Conservation (phyloP, 2,797 vertebrate species). For the Rhabdophis nuchalis region DNA sequence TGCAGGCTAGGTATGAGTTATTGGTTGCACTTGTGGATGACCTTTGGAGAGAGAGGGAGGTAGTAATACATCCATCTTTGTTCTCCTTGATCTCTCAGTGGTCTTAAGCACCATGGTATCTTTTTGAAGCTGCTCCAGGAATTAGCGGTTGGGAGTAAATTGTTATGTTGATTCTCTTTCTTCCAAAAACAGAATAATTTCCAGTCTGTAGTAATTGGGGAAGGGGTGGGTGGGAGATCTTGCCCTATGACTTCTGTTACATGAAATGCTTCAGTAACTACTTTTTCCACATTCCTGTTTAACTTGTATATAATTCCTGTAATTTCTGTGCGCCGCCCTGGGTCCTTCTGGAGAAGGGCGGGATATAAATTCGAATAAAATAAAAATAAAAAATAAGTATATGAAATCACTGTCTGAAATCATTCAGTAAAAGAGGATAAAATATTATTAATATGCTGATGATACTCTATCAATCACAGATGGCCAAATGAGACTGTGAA, state of each 20-base stretch:
- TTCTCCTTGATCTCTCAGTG: background rate
- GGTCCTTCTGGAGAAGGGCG: no score
- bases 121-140: background rate
- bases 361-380: no score
- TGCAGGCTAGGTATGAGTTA: background rate
- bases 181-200: background rate
- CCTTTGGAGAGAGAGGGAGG: background rate
- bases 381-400: no score
- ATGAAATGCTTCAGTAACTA: background rate
- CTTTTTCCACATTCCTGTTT: background rate
- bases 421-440: background rate
- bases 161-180: background rate
- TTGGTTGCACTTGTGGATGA: background rate
- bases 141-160: background rate
- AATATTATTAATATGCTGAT: background rate
- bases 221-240: background rate
- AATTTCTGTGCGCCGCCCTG: no score
- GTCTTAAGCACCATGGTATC: background rate
- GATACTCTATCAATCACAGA: background rate
- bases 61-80: background rate
- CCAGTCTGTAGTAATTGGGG: background rate
- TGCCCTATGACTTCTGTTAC: background rate
- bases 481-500: background rate
- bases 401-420: background rate
- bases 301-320: no score